Evolutionary conservation across 2,113 vertebrate genomes (phyloP).

Genomic region (Zosterops lateralis): DNA sequence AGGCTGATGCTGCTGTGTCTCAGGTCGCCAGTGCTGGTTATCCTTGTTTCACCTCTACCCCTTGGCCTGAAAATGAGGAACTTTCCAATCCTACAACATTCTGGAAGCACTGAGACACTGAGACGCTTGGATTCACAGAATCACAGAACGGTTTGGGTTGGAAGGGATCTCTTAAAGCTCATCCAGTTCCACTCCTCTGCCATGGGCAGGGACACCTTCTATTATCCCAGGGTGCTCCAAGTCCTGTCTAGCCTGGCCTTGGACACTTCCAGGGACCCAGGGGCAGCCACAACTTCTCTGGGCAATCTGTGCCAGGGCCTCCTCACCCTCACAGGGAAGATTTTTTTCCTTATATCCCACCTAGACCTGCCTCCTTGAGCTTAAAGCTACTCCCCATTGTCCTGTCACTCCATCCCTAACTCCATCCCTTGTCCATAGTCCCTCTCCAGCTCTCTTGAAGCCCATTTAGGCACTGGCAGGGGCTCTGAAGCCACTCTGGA

Average conservation of each 20-base stretch:
- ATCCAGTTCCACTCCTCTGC: neutral
- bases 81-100: neutral
- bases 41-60: fast-evolving
- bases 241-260: fast-evolving
- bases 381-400: fast-evolving
- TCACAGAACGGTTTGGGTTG: neutral
- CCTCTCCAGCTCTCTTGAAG: neutral
- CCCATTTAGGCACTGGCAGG: neutral
- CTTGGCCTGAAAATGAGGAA: fast-evolving
- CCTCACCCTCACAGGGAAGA: fast-evolving
- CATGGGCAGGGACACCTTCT: neutral
- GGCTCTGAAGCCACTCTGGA: neutral
- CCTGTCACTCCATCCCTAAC: fast-evolving
- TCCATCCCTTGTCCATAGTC: neutral
- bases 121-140: neutral
- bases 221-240: neutral
- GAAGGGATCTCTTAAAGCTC: neutral
- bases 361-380: neutral
- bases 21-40: neutral
- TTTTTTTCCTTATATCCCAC: neutral
- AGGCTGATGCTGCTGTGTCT: neutral
- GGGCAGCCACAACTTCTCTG: neutral
- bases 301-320: neutral
- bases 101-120: neutral
- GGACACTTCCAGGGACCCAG: neutral